Conservation (phyloP, 2,113 vertebrate genomes). For the Motacilla alba region DNA sequence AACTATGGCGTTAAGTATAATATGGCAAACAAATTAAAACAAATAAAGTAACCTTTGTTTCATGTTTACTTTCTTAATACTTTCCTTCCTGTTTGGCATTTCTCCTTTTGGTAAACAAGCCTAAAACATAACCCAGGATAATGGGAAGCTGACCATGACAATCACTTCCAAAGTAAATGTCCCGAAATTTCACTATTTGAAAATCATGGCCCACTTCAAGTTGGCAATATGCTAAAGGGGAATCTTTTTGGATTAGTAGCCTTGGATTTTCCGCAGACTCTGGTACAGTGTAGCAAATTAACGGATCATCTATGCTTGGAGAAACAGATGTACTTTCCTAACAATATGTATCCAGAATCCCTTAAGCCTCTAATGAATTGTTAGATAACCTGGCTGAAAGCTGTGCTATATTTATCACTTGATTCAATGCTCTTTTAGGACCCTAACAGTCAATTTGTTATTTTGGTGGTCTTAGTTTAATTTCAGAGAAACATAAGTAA, state of each 20-base stretch:
- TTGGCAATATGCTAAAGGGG: not conserved
- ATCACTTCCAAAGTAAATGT: not conserved
- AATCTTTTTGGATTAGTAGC: not conserved
- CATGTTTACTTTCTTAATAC: not conserved
- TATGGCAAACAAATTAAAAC: not conserved
- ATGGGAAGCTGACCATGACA: not conserved
- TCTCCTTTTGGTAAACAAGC: not conserved
- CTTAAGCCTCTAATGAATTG: conserved; percentile 39
- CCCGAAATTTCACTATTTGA: not conserved
- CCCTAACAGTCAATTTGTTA: not conserved
- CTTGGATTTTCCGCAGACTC: not conserved
- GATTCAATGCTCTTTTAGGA: not conserved
- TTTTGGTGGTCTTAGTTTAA: not conserved
- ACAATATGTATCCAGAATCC: conserved; percentile 25
- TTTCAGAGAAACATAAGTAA: not conserved
- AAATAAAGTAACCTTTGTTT: not conserved
- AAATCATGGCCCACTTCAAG: not conserved
- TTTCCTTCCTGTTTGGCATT: not conserved
- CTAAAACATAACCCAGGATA: not conserved
- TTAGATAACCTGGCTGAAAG: conserved; percentile 33
- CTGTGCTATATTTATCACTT: conserved; percentile 15
- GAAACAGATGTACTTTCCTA: conserved; percentile 17
- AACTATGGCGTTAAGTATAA: not conserved
- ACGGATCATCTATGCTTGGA: not conserved
- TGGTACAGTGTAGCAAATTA: not conserved